phyloP scores from a whole-genome alignment of 2,113 vertebrate genomes.

The Montifringilla adamsi region DNA sequence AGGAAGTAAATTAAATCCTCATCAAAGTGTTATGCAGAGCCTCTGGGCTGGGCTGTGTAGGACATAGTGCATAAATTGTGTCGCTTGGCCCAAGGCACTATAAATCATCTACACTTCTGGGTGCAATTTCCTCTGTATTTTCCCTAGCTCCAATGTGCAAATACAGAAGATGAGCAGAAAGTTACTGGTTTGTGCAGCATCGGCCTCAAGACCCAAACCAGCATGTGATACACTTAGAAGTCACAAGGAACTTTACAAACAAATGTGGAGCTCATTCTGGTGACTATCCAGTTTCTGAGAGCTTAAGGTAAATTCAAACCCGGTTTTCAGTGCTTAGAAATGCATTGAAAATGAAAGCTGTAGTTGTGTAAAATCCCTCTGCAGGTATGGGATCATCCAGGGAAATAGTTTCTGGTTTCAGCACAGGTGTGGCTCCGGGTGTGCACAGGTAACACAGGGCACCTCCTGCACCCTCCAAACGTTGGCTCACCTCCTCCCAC shows the following conservation, averaged over 20 bases:
- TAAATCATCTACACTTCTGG: background rate
- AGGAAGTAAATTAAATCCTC: slow-evolving; percentile 46
- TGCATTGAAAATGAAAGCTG: background rate
- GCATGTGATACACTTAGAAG: background rate
- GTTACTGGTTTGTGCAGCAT: background rate
- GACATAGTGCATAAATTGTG: background rate
- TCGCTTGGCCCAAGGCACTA: background rate
- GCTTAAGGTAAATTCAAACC: background rate
- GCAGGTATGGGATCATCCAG: background rate
- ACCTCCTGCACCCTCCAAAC: no score
- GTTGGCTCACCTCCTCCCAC: accelerated
- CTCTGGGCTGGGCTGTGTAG: background rate
- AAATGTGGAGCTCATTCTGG: background rate
- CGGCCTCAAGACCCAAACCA: background rate
- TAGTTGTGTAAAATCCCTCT: background rate
- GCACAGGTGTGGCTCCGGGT: background rate
- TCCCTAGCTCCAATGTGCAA: background rate
- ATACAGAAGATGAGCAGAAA: background rate
- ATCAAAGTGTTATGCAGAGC: slow-evolving; percentile 4
- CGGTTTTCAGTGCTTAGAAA: background rate
- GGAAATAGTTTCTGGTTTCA: background rate
- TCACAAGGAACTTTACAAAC: background rate
- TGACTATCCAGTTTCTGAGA: background rate
- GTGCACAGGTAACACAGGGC: background rate
- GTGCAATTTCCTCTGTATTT: background rate